Conservation (phyloP, 92 coral and sea anemone species). For the Siderastrea siderea region DNA sequence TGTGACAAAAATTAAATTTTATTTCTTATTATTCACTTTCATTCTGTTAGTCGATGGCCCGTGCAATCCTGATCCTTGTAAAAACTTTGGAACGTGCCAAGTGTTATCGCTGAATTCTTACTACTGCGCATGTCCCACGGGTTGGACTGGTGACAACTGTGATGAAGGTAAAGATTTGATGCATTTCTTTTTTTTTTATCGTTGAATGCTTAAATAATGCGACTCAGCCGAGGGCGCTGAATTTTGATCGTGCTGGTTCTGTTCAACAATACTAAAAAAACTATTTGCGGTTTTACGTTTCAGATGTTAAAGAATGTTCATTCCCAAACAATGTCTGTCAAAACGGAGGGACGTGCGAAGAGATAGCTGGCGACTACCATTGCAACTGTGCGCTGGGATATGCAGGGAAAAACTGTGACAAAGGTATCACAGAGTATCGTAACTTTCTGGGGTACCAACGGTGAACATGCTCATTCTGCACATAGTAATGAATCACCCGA, state of each 20-base stretch:
- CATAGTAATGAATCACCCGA: too few relatives aligned
- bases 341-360: constrained; percentile 46
- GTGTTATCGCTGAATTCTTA: constrained; percentile 3
- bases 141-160: constrained; percentile 48
- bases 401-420: constrained; percentile 35
- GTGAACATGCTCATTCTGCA: too few relatives aligned
- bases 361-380: constrained; percentile 15
- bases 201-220: too few relatives aligned
- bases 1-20: not conserved
- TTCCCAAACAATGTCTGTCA: constrained; percentile 11
- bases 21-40: not conserved
- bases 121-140: constrained; percentile 26
- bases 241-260: too few relatives aligned
- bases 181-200: too few relatives aligned
- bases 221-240: too few relatives aligned
- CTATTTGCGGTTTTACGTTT: not conserved
- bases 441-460: too few relatives aligned
- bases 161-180: not conserved
- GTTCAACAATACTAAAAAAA: too few relatives aligned
- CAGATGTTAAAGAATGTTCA: constrained; percentile 35
- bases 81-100: constrained; percentile 28
- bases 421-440: not conserved
- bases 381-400: constrained; percentile 41
- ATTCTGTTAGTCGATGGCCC: constrained; percentile 1
- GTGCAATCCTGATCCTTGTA: constrained; percentile 45